Evolutionary conservation across 2,888 invertebrate species (phyloP).

Genomic region (Drosophila longiperda): DNA sequence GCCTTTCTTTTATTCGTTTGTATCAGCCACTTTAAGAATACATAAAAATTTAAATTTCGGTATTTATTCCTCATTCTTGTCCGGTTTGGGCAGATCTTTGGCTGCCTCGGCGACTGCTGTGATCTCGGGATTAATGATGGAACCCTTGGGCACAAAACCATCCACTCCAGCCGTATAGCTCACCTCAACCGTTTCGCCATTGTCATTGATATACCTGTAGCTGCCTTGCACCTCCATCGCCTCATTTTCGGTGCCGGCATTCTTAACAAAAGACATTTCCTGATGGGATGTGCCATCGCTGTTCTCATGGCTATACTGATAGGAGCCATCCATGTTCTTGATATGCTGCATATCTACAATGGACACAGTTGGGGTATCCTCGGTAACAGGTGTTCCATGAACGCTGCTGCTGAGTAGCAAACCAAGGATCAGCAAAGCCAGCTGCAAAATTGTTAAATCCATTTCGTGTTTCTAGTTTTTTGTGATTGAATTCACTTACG

Average conservation of each 20-base stretch:
- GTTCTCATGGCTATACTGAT: conserved; percentile 66
- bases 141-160: conserved; percentile 83
- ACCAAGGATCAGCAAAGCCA: conserved; percentile 47
- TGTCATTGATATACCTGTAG: conserved; percentile 81
- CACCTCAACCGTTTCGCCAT: conserved; percentile 81
- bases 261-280: conserved; percentile 69
- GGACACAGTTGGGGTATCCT: conserved; percentile 46
- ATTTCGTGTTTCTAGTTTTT: neutral
- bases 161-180: conserved; percentile 83
- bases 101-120: conserved; percentile 80
- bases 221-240: conserved; percentile 79
- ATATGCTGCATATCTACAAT: conserved; percentile 77
- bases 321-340: conserved; percentile 78
- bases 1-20: conserved; percentile 9
- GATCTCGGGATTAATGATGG: conserved; percentile 79
- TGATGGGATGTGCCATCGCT: conserved; percentile 78
- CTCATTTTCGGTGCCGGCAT: conserved; percentile 75
- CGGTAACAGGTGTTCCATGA: conserved; percentile 55
- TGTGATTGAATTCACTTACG: conserved; percentile 66
- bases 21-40: conserved; percentile 26
- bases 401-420: conserved; percentile 42
- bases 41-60: conserved; percentile 9
- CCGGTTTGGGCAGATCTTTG: conserved; percentile 74
- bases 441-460: conserved; percentile 31
- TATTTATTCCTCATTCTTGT: conserved; percentile 6